Evolutionary conservation across 2,888 invertebrate species (phyloP).

Genomic region (Drosophila quasianomalipes): DNA sequence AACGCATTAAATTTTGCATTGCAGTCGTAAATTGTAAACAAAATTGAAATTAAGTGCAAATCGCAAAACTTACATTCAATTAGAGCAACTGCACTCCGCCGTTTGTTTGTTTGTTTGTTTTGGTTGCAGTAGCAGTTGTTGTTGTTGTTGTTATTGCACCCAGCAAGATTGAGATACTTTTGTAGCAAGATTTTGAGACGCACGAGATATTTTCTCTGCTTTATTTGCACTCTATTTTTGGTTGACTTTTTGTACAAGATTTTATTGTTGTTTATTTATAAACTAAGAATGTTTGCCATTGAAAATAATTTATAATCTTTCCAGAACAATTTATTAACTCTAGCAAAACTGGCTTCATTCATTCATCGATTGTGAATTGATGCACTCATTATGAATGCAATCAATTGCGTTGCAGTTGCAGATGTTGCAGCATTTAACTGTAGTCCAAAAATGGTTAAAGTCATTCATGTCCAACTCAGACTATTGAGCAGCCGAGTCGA

Average conservation of each 20-base stretch:
- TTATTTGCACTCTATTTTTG: slow-evolving; percentile 35
- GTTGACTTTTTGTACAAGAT: slow-evolving; percentile 41
- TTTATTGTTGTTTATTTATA: slow-evolving; percentile 76
- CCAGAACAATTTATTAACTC: slow-evolving; percentile 70
- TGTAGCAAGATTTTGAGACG: slow-evolving; percentile 7
- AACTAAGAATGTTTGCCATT: slow-evolving; percentile 78
- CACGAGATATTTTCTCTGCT: slow-evolving; percentile 8
- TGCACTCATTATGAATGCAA: slow-evolving; percentile 77
- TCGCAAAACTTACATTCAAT: slow-evolving; percentile 73
- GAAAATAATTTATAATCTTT: slow-evolving; percentile 83
- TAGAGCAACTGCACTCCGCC: slow-evolving; percentile 57
- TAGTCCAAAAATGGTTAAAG: slow-evolving; percentile 83
- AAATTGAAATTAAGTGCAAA: slow-evolving; percentile 81
- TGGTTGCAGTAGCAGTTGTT: slow-evolving; percentile 24
- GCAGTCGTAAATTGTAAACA: slow-evolving; percentile 78
- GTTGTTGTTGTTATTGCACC: slow-evolving; percentile 19
- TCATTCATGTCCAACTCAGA: slow-evolving; percentile 68
- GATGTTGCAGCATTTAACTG: slow-evolving; percentile 71
- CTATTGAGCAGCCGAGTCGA: slow-evolving; percentile 2
- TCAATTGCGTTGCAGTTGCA: slow-evolving; percentile 64
- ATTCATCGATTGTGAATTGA: slow-evolving; percentile 61
- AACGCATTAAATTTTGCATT: slow-evolving; percentile 61
- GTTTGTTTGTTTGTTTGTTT: slow-evolving; percentile 78
- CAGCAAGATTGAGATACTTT: slow-evolving; percentile 42
- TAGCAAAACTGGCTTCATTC: slow-evolving; percentile 15